Evolutionary conservation across 2,797 vertebrate genomes (phyloP), one percentile per base, ranked within the genome.

Genomic region (Merluccius polli): DNA sequence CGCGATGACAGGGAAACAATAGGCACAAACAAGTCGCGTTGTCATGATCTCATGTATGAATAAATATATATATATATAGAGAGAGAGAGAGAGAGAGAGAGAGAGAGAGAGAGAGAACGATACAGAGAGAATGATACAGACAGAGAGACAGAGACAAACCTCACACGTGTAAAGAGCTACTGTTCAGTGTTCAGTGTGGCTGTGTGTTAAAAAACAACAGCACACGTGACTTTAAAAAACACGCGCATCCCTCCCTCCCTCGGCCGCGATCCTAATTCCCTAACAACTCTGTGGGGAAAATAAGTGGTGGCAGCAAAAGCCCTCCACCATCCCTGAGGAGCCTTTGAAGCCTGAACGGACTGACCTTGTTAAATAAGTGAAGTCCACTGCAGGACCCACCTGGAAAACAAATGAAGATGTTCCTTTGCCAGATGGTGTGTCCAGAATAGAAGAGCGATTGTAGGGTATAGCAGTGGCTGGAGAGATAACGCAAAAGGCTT

Each of bases 281-380:
- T 72, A 74, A 78, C 75, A 81, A 52, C 65, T 76, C 81, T 36
- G 69, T 16, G 12, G 24, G 63, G 80, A 81, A 80, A 82, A 85
- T 77, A 80, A 81, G 81, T 70, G 41, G 77, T 63, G 76, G 81
- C 81, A 84, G 78, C 30, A 31, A 70, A 78, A 74, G 78, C 74
- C 69, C 68, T 38, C 68, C 41, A 52, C 52, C 70, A 38, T 48
- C 8, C 81, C 81, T 69, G n/a, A n/a, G 74, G 73, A 84, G 77
- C 77, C 82, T 86, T 83, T 90, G 89, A 91, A 88, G 89, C 88
- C 81, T 69, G 78, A 76, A 73, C 73, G 80, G 81, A 73, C 79
- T 89, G 90, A 92, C 90, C 91, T 89, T 90, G 88, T 88, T 92
- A 83, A 91, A 91, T 91, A 91, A 90, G 86, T 91, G 80, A 89